Percentiles rank a stretch among this genome's conserved stretches.
phyloP scores from a whole-genome alignment of 2,888 invertebrate species.

The Seladonia tumulorum region DNA sequence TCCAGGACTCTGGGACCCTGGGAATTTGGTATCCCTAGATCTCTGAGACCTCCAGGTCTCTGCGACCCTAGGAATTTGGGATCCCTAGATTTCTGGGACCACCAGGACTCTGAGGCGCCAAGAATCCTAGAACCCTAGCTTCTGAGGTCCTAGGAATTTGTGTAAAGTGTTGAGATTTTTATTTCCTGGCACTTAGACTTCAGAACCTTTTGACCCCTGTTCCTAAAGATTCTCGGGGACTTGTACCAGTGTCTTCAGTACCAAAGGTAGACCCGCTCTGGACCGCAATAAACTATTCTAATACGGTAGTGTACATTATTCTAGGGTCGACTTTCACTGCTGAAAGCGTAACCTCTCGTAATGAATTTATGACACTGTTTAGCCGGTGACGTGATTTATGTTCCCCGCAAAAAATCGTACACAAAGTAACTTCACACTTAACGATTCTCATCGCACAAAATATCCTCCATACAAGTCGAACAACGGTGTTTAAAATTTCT shows the following conservation, averaged over 20 bases:
- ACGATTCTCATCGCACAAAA: not conserved
- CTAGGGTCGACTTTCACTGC: conserved; percentile 30
- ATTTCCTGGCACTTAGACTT: too few relatives aligned
- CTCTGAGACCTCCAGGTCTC: not conserved
- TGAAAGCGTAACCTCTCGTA: conserved; percentile 21
- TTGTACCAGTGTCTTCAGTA: not conserved
- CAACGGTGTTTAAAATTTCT: not conserved
- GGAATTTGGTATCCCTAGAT: too few relatives aligned
- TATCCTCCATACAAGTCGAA: not conserved
- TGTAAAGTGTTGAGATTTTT: not conserved
- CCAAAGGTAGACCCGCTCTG: not conserved
- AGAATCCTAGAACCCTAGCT: too few relatives aligned
- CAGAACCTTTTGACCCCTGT: not conserved
- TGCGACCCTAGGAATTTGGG: not conserved
- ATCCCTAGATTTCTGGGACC: too few relatives aligned
- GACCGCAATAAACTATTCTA: conserved; percentile 17
- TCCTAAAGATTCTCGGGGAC: too few relatives aligned
- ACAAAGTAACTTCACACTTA: not conserved
- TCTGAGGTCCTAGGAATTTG: too few relatives aligned
- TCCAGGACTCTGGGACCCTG: too few relatives aligned
- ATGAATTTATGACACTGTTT: conserved; percentile 29
- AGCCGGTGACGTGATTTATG: conserved; percentile 5
- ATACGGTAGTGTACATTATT: conserved; percentile 19
- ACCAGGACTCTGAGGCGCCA: not conserved
- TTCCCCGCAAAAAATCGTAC: not conserved